phyloP scores from a whole-genome alignment of 2,797 vertebrate genomes.

The Spinus pinus region DNA sequence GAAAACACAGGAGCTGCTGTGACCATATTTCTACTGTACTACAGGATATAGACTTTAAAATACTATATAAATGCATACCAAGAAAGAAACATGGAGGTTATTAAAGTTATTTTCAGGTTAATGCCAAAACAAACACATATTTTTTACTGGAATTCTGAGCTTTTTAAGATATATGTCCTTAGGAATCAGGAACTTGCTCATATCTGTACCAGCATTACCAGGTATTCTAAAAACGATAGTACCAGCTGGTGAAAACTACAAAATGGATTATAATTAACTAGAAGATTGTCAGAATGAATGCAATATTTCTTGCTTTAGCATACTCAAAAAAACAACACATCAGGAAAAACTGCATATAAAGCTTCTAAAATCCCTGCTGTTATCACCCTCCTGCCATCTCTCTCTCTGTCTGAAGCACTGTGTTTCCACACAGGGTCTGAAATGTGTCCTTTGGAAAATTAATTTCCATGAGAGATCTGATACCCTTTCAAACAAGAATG shows the following conservation, averaged over 20 bases:
- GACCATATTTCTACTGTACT: neutral
- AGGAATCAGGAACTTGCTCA: neutral
- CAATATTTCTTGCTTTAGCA: neutral
- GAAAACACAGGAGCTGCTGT: neutral
- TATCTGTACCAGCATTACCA: neutral
- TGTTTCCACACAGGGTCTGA: neutral
- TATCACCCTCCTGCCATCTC: neutral
- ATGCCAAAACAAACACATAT: neutral
- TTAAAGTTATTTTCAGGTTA: neutral
- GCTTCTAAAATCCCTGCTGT: neutral
- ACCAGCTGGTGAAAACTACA: neutral
- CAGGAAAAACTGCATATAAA: neutral
- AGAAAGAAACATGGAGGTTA: neutral
- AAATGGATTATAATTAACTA: neutral
- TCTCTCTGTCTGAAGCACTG: neutral
- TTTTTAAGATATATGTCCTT: neutral
- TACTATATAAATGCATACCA: neutral
- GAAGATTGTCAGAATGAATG: neutral
- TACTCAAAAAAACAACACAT: neutral
- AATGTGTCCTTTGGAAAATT: conserved; percentile 1
- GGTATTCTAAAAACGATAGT: neutral
- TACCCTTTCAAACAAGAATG: neutral
- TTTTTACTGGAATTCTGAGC: neutral
- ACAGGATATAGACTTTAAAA: neutral
- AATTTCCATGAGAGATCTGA: neutral